These are phyloP conservation scores for Hemithea aestivaria DNA, from an alignment of 2,888 invertebrate genomes.

Conservation along the genomic window DNA sequence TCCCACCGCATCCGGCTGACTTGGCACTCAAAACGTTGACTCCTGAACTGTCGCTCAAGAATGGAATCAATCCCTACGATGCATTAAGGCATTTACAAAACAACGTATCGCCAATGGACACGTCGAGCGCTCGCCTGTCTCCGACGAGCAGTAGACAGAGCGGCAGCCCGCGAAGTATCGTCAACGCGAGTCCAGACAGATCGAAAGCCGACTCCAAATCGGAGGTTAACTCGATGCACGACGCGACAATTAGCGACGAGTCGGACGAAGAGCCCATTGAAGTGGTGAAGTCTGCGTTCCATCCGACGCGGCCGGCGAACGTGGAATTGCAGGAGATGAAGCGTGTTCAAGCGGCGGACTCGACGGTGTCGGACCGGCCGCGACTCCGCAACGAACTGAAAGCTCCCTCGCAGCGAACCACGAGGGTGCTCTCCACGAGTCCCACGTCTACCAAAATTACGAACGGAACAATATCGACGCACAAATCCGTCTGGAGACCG, in stretches of 20 bases:
- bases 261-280: slow-evolving; percentile 87
- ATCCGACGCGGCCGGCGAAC: slow-evolving; percentile 81
- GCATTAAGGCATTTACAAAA: slow-evolving; percentile 70
- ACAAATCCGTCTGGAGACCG: slow-evolving; percentile 87
- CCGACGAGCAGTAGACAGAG: slow-evolving; percentile 79
- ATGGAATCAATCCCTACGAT: slow-evolving; percentile 80
- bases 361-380: slow-evolving; percentile 76
- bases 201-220: slow-evolving; percentile 78
- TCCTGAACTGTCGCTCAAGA: slow-evolving; percentile 71
- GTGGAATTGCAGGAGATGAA: slow-evolving; percentile 76
- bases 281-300: slow-evolving; percentile 87
- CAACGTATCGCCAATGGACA: slow-evolving; percentile 68
- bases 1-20: slow-evolving; percentile 75
- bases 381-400: slow-evolving; percentile 77
- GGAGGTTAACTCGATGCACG: slow-evolving; percentile 82
- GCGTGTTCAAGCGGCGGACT: slow-evolving; percentile 79
- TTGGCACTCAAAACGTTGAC: slow-evolving; percentile 68
- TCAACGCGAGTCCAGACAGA: slow-evolving; percentile 67
- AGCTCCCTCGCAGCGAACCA: slow-evolving; percentile 78
- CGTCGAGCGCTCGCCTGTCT: slow-evolving; percentile 71
- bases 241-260: slow-evolving; percentile 80
- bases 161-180: slow-evolving; percentile 69
- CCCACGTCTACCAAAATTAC: slow-evolving; percentile 80
- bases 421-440: slow-evolving; percentile 61
- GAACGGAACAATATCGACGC: slow-evolving; percentile 72